Evolutionary conservation across 2,888 invertebrate species (phyloP).

Genomic region (Mesochorus sp.): DNA sequence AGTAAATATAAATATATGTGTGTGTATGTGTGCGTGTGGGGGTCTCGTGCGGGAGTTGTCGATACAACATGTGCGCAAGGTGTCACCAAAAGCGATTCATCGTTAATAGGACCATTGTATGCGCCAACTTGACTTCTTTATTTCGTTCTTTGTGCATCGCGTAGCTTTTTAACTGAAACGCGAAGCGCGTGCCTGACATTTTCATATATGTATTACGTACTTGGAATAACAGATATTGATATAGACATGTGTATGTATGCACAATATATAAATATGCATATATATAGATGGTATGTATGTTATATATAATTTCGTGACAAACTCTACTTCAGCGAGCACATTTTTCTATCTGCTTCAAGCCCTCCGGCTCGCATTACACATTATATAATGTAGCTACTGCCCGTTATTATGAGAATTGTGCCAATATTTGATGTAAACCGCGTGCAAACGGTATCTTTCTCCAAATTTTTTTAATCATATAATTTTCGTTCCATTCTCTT

Average conservation of each 20-base stretch:
- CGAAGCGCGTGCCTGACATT: conserved; percentile 52
- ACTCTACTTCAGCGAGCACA: conserved; percentile 11
- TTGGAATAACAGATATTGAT: not conserved
- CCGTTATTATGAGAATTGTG: too few species aligned
- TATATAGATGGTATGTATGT: not conserved
- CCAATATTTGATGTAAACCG: not conserved
- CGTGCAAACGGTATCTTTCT: not conserved
- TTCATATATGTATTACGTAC: conserved; percentile 35
- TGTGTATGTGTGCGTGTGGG: not conserved
- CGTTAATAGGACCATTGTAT: conserved; percentile 64
- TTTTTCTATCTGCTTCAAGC: conserved; percentile 11
- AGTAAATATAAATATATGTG: not conserved
- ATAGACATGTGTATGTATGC: not conserved
- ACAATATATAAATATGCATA: not conserved
- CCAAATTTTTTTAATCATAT: not conserved
- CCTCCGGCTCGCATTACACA: not conserved
- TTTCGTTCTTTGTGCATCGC: conserved; percentile 36
- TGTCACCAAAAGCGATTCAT: conserved; percentile 69
- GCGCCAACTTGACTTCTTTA: conserved; percentile 54
- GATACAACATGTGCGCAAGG: conserved; percentile 73
- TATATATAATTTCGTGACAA: conserved; percentile 4
- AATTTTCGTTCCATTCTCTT: not conserved
- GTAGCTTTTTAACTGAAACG: conserved; percentile 24
- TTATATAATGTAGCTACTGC: too few species aligned
- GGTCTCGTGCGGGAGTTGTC: conserved; percentile 53